Evolutionary conservation across 2,113 vertebrate species (phyloP), one percentile per base, ranked within the genome.

Genomic region (Mastomys coucha): DNA sequence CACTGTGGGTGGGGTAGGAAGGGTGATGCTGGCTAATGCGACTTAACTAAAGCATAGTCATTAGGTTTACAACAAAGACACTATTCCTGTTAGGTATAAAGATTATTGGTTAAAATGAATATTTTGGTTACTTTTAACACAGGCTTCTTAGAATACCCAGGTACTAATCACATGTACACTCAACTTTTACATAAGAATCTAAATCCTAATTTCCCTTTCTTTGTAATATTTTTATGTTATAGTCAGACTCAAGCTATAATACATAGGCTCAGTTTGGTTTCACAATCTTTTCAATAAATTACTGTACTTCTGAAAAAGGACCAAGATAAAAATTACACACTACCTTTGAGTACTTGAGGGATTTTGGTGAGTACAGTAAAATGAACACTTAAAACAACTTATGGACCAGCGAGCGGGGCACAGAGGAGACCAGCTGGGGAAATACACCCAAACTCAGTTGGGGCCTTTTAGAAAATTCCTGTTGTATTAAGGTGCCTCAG

Each of bases 221-320:
- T 63, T 63, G 31, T 89, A 28, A 76, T 45, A 65, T 36, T 91
- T 72, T 67, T 28, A 93, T 72, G 45, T 9, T 76, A 3, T 39
- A 45, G 33, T 91, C 45, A 91, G 39, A 82, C 77, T 89, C 73
- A 84, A 91, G 82, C 36, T 76, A 36, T 6, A 91, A 92, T 36
- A 78, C 13, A 45, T 24, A 39, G 53, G 33, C 14, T 91, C 84
- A 56, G 67, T 42, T 95, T 60, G 89, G 85, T 36, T 94, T 63
- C 31, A 19, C 33, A 81, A 31, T 76, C n/a, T 91, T 73, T 80
- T 95, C 69, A 82, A 94, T 33, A 88, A 96, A 82, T 56, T 70
- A 69, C 28, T 33, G 69, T 24, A 63, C 76, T 70, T 65, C 70
- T 91, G 36, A 80, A 88, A 80, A 70, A 90, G 53, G 5, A 70